A percentile compares a stretch with the other conserved stretches of the same genome.
Evolutionary conservation across 2,797 vertebrate species (phyloP).

Genomic region (Alca torda): DNA sequence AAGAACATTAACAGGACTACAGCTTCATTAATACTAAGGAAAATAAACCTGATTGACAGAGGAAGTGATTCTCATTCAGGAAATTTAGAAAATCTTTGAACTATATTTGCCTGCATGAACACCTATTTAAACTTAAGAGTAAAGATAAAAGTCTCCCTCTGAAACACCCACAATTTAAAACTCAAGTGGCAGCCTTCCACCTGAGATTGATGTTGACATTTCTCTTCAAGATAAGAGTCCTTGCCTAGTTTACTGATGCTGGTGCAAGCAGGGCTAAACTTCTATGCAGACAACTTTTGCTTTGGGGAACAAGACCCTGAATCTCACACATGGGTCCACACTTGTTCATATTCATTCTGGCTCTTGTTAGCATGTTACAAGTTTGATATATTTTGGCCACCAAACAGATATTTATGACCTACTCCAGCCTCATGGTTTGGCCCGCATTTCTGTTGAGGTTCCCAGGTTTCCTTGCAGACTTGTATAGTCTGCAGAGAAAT

Average conservation of each 20-base stretch:
- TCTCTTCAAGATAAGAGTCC: neutral
- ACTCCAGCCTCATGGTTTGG: accelerated
- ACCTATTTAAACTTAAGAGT: neutral
- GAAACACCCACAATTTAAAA: neutral
- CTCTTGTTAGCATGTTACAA: neutral
- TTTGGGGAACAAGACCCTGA: neutral
- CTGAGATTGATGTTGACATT: neutral
- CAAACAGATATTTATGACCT: neutral
- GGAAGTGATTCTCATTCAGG: neutral
- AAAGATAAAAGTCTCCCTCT: neutral
- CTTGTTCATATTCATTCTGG: neutral
- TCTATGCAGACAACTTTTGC: neutral
- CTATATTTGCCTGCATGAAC: neutral
- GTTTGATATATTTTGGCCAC: neutral
- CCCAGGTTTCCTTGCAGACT: neutral
- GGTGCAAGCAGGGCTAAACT: neutral
- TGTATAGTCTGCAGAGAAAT: neutral
- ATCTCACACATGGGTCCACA: neutral
- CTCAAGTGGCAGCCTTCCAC: neutral
- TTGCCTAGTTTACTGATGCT: neutral
- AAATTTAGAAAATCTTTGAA: neutral
- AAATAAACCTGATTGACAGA: neutral
- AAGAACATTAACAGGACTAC: neutral
- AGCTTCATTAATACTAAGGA: neutral
- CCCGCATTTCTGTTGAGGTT: neutral